Base-by-base conservation (phyloP, 2,113 vertebrate genomes). In the Oceanodroma tethys region DNA sequence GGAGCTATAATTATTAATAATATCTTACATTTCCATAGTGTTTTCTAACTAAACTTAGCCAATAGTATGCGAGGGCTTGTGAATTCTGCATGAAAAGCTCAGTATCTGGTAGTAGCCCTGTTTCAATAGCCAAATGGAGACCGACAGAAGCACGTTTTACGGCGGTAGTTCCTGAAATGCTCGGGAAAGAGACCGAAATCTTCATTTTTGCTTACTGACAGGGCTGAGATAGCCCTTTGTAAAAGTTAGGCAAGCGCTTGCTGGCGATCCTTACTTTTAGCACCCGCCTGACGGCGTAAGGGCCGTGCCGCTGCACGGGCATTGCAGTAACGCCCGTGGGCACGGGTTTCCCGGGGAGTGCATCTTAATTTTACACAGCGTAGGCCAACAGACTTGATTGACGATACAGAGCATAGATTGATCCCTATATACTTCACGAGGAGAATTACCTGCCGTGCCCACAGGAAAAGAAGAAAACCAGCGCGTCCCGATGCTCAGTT, bases 201-300 rank as follows among this genome's bases (percentile, higher is more conserved):
- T 55, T n/a, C 6, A n/a, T 67, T 81, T 72, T 32, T 45, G 4
- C 20, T 48, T 36, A 55, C 10, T 7, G 63, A 13, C 2, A 6
- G 65, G 58, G n/a, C 45, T 66, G 34, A 50, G 43, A 36, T 4
- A 40, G 26, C 11, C 52, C 58, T 53, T 59, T 29, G 52, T 12
- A 66, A 7, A 78, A 82, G 43, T 20, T 9, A 53, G 17, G 45
- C 38, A 20, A 29, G 38, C 2, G 15, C 38, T 48, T 36, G 13
- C 40, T 38, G 60, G 22, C 13, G 67, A 17, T 34, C 30, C 22
- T 59, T 25, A 12, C 40, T 29, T 86, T 11, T 6, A 52, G 74
- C 48, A 62, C 6, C 13, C 3, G 0, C 17, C 2, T 1, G 27
- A 7, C 6, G 50, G 21, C 10, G 2, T 8, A 16, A 11, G 18